Conservation (phyloP, 2,888 invertebrate species). For the Phaedon cochleariae region DNA sequence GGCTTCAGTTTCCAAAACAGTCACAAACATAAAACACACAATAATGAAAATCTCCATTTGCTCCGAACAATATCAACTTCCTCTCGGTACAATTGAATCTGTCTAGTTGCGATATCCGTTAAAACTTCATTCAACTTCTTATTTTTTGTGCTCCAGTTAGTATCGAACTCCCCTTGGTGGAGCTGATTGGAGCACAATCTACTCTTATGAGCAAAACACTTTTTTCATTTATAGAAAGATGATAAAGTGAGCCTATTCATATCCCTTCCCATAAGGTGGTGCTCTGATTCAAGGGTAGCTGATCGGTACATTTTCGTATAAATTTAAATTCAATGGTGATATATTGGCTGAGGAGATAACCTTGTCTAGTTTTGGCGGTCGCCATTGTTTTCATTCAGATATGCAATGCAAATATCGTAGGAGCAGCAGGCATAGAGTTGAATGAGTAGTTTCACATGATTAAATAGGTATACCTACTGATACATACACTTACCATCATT, state of each 20-base stretch:
- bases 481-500: too few species aligned
- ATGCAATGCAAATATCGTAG: constrained; percentile 46
- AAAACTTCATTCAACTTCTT: too few species aligned
- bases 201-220: constrained; percentile 25
- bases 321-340: constrained; percentile 48
- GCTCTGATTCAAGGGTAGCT: constrained; percentile 52
- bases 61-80: not conserved
- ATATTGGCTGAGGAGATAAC: constrained; percentile 48
- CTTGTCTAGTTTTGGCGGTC: constrained; percentile 53
- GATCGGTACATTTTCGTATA: constrained; percentile 41
- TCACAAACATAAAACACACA: constrained; percentile 20
- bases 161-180: constrained; percentile 13
- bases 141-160: constrained; percentile 36
- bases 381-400: constrained; percentile 54
- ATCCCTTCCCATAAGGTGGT: constrained; percentile 46
- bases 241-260: constrained; percentile 44
- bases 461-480: too few species aligned
- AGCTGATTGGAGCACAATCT: constrained; percentile 40
- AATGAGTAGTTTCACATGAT: not conserved
- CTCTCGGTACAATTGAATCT: not conserved
- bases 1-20: constrained; percentile 25
- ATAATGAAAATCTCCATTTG: not conserved
- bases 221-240: constrained; percentile 41
- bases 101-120: not conserved
- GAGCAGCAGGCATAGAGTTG: not conserved